Evolutionary conservation across 2,797 vertebrate genomes (phyloP), one percentile per base, ranked within the genome.

Genomic region (Yasuhikotakia modesta): DNA sequence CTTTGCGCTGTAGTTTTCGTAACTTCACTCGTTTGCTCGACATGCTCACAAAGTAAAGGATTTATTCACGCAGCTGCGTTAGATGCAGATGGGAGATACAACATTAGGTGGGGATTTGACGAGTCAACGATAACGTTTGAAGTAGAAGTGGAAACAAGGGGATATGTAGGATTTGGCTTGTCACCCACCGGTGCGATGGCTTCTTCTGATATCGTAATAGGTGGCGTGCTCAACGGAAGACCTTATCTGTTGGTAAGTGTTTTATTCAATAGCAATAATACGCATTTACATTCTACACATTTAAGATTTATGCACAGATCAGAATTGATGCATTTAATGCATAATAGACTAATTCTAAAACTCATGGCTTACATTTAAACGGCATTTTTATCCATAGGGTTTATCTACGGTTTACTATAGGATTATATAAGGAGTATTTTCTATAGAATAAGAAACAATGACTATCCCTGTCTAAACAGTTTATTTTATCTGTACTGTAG

Each of bases 121-220:
- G 91, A 88, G 79, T 84, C 74, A 76, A 81, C 83, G 52, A 87
- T 95, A 24, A 90, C 91, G 32, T 89, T 95, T 72, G 91, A 92
- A 82, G 85, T 94, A 53, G 93, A 94, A 87, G 95, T 94, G 87
- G 91, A 92, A 87, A 93, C 95, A 2, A 86, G 72, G 12, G 95
- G 95, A 82, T 95, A 95, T 86, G 87, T 95, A 76, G 95, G 95
- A 81, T 94, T 96, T 84, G 95, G 95, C 70, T 92, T 96, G 75
- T 95, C 95, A 81, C 87, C 93, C 73, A 89, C 88, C 46, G 95
- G 95, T 76, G 89, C 91, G 68, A 96, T 95, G 95, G 91, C 93
- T 43, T 86, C 87, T 0, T 93, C 95, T 0, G 95, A 95, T 87
- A 90, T 95, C 83, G 91, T 94, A 81, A 90, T 96, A 84, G 94